Evolutionary conservation across 1,140 invertebrate genomes (phyloP).

Genomic region (Pseudobourletiella spinata): DNA sequence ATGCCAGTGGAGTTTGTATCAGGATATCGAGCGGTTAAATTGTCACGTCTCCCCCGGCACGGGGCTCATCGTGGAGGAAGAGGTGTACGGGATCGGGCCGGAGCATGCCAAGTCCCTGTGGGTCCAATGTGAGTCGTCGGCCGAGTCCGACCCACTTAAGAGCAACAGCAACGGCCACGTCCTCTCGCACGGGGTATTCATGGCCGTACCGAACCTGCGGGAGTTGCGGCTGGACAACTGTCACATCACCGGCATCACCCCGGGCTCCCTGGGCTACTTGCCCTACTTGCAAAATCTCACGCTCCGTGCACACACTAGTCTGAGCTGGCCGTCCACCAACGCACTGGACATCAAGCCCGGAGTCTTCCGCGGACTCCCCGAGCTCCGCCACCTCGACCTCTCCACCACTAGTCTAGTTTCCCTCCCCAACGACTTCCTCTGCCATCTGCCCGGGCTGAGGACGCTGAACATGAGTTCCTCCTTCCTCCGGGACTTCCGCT

Average conservation of each 20-base stretch:
- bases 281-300: slow-evolving; percentile 72
- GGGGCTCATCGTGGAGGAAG: slow-evolving; percentile 33
- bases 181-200: slow-evolving; percentile 34
- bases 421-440: slow-evolving; percentile 71
- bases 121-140: slow-evolving; percentile 24
- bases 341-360: slow-evolving; percentile 36
- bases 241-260: slow-evolving; percentile 76
- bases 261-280: slow-evolving; percentile 69
- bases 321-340: slow-evolving; percentile 30
- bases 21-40: slow-evolving; percentile 31
- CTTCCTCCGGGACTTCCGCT: slow-evolving; percentile 63
- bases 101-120: slow-evolving; percentile 35
- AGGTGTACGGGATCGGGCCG: slow-evolving; percentile 33
- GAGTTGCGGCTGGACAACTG: slow-evolving; percentile 81
- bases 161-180: slow-evolving; percentile 18
- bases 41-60: slow-evolving; percentile 30
- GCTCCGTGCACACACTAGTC: slow-evolving; percentile 63
- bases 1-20: slow-evolving; percentile 33
- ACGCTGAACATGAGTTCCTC: slow-evolving; percentile 72
- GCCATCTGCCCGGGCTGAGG: slow-evolving; percentile 63
- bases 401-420: slow-evolving; percentile 79
- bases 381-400: slow-evolving; percentile 65
- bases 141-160: too few relatives aligned
- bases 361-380: slow-evolving; percentile 53
- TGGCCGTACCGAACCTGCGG: slow-evolving; percentile 49